These are phyloP conservation scores for Oncopeltus fasciatus DNA, from an alignment of 1,140 invertebrate genomes.

Conservation along the genomic window DNA sequence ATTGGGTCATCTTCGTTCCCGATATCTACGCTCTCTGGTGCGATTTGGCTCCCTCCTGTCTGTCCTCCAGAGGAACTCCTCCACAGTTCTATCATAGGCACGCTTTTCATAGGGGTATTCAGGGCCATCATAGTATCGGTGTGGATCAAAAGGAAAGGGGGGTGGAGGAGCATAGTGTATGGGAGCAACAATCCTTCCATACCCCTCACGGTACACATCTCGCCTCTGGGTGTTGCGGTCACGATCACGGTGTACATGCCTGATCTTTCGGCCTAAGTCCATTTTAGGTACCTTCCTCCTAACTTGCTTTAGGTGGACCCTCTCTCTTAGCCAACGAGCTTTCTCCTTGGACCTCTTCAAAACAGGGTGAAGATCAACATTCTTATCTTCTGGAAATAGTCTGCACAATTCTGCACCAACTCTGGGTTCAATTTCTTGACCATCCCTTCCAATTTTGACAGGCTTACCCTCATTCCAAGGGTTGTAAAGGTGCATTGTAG, in stretches of 20 bases:
- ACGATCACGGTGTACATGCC: slow-evolving; percentile 56
- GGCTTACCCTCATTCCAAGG: slow-evolving; percentile 97
- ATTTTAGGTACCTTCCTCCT: slow-evolving; percentile 18
- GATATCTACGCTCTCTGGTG: background rate
- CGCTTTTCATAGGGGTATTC: slow-evolving; percentile 52
- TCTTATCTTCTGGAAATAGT: slow-evolving; percentile 84
- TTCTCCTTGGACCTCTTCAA: slow-evolving; percentile 71
- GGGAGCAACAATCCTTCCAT: slow-evolving; percentile 39
- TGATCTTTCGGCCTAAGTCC: slow-evolving; percentile 27
- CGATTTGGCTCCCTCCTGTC: slow-evolving; percentile 35
- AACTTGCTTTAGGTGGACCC: slow-evolving; percentile 29
- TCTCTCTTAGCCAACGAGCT: slow-evolving; percentile 24
- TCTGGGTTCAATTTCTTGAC: slow-evolving; percentile 91
- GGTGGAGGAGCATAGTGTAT: slow-evolving; percentile 39
- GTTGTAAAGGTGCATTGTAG: slow-evolving; percentile 87
- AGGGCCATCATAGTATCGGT: slow-evolving; percentile 62
- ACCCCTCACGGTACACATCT: slow-evolving; percentile 55
- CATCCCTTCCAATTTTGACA: slow-evolving; percentile 95
- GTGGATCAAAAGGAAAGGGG: slow-evolving; percentile 50
- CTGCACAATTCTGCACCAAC: slow-evolving; percentile 89
- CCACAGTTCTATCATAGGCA: slow-evolving; percentile 76
- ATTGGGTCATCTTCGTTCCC: background rate
- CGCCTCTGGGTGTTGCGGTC: slow-evolving; percentile 42
- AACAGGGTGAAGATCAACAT: slow-evolving; percentile 80
- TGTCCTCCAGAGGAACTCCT: slow-evolving; percentile 76